phyloP scores from a whole-genome alignment of 2,797 vertebrate species.

The Pelochelys cantorii region DNA sequence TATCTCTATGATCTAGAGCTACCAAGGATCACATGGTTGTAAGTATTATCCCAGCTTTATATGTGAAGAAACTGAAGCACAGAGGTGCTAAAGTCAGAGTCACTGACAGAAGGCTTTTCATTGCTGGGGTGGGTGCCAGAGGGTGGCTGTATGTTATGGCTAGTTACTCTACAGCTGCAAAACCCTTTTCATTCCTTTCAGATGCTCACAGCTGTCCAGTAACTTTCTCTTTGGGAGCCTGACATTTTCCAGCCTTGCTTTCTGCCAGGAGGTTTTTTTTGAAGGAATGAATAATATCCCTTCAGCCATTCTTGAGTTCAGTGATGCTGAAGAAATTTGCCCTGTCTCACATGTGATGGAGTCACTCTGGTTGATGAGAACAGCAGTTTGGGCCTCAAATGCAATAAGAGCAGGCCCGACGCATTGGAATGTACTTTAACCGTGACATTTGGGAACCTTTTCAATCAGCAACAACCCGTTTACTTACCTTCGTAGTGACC shows the following conservation, averaged over 20 bases:
- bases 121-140: neutral
- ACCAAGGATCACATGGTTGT: neutral
- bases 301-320: neutral
- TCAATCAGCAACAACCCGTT: neutral
- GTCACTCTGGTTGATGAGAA: neutral
- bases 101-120: neutral
- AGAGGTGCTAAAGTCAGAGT: neutral
- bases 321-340: neutral
- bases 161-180: neutral
- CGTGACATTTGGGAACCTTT: neutral
- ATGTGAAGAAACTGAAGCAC: neutral
- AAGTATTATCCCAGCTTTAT: neutral
- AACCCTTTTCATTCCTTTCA: neutral
- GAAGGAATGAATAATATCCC: neutral
- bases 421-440: neutral
- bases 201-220: neutral
- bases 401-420: neutral
- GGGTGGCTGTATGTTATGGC: neutral
- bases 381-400: neutral
- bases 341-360: neutral
- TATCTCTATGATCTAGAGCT: neutral
- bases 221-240: neutral
- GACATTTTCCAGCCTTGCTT: neutral
- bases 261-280: neutral
- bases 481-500: neutral